Evolutionary conservation across 2,888 invertebrate genomes (phyloP).

Genomic region (Buathra laborator): DNA sequence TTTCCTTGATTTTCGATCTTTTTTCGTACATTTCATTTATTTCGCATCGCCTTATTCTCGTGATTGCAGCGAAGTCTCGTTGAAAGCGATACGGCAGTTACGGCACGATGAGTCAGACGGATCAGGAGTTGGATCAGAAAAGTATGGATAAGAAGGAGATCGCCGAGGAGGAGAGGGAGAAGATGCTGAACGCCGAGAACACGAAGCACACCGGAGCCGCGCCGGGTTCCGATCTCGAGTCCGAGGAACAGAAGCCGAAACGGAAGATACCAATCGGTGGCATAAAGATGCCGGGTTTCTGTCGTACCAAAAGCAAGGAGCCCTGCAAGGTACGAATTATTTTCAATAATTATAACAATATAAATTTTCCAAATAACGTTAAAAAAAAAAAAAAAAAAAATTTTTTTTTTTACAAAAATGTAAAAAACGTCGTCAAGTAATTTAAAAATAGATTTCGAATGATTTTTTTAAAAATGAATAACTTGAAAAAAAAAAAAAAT

Average conservation of each 20-base stretch:
- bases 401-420: no score
- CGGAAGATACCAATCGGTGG: constrained; percentile 95
- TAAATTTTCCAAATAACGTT: neutral
- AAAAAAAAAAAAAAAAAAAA: no score
- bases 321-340: constrained; percentile 88
- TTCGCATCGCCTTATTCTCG: neutral
- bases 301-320: constrained; percentile 91
- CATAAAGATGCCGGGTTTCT: constrained; percentile 95
- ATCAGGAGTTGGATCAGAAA: constrained; percentile 76
- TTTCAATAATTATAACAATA: neutral
- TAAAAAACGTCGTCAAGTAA: no score
- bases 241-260: constrained; percentile 86
- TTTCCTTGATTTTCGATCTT: neutral
- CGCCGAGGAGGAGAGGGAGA: constrained; percentile 87
- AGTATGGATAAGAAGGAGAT: constrained; percentile 84
- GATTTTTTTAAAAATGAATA: no score
- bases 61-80: constrained; percentile 34
- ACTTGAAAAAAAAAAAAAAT: no score
- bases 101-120: constrained; percentile 76
- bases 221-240: constrained; percentile 84
- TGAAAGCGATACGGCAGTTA: constrained; percentile 24
- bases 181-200: constrained; percentile 89
- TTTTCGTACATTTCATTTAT: neutral
- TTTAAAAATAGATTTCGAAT: no score
- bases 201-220: constrained; percentile 86